These are phyloP conservation scores for Watsonalla cultraria DNA, from an alignment of 2,888 invertebrate species.

Conservation along the genomic window DNA sequence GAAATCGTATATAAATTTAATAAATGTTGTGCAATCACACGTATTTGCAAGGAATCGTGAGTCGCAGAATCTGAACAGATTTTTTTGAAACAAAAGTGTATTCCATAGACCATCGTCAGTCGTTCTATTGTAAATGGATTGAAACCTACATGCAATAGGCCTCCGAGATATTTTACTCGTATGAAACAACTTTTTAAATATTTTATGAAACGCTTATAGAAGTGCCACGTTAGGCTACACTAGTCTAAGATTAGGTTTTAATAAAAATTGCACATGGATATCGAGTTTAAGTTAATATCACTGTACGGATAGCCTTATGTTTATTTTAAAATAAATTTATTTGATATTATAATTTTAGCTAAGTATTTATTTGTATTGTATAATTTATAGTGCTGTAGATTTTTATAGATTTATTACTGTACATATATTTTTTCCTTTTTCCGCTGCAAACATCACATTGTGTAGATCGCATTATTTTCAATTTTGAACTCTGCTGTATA, in stretches of 20 bases:
- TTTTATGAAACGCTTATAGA: neutral
- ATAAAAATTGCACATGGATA: too few species aligned
- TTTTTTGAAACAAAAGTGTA: too few species aligned
- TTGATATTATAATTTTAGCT: slow-evolving; percentile 1
- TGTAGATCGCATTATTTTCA: neutral
- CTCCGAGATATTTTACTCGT: too few species aligned
- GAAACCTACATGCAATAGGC: too few species aligned
- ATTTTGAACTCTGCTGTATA: neutral
- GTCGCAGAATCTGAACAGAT: too few species aligned
- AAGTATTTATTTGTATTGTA: slow-evolving; percentile 8
- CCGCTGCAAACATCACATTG: neutral
- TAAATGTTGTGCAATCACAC: too few species aligned
- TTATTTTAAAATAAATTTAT: neutral
- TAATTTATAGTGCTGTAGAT: neutral
- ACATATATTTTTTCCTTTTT: neutral
- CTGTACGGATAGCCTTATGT: neutral
- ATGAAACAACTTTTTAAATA: neutral
- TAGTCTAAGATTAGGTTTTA: neutral
- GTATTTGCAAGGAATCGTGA: too few species aligned
- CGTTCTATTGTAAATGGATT: too few species aligned
- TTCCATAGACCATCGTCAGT: too few species aligned
- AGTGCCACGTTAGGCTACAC: slow-evolving; percentile 1
- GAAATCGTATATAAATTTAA: too few species aligned
- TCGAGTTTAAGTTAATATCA: neutral
- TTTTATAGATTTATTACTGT: neutral